phyloP scores from a whole-genome alignment of 1,140 invertebrate species.

The Drosophila nebulosa region DNA sequence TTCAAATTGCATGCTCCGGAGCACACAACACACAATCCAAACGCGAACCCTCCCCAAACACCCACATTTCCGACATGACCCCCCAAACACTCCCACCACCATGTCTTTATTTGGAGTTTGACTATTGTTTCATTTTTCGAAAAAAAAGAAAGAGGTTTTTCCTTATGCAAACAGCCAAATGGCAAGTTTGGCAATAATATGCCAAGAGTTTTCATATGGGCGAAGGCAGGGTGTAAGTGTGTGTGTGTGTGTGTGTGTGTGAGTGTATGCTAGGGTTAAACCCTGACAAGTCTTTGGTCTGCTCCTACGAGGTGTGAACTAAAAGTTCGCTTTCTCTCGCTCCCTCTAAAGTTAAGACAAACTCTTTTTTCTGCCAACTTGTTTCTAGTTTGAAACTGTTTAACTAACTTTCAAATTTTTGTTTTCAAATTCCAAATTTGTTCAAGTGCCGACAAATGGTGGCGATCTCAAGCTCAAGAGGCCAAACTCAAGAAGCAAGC shows the following conservation, averaged over 20 bases:
- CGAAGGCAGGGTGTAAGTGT: neutral
- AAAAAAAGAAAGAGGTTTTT: conserved; percentile 19
- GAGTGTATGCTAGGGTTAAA: neutral
- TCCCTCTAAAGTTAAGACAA: neutral
- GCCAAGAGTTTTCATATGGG: neutral
- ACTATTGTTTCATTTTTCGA: conserved; percentile 34
- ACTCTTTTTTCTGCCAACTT: neutral
- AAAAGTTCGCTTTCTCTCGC: neutral
- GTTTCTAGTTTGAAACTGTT: too few species aligned
- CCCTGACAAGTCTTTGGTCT: neutral
- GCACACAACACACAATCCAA: conserved; percentile 50
- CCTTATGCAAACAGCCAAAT: conserved; percentile 5
- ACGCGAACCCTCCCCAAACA: neutral
- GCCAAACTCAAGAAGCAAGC: too few species aligned
- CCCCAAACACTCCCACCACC: neutral
- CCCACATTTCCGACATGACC: neutral
- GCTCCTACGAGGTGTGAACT: neutral
- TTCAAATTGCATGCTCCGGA: conserved; percentile 67
- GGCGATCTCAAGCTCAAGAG: too few species aligned
- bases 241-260: neutral
- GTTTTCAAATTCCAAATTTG: too few species aligned
- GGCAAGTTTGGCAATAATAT: neutral
- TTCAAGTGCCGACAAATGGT: too few species aligned
- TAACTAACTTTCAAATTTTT: too few species aligned
- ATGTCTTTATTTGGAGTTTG: conserved; percentile 31